These are phyloP conservation scores for Leucophenga montana DNA, from an alignment of 2,888 invertebrate species.

Conservation along the genomic window DNA sequence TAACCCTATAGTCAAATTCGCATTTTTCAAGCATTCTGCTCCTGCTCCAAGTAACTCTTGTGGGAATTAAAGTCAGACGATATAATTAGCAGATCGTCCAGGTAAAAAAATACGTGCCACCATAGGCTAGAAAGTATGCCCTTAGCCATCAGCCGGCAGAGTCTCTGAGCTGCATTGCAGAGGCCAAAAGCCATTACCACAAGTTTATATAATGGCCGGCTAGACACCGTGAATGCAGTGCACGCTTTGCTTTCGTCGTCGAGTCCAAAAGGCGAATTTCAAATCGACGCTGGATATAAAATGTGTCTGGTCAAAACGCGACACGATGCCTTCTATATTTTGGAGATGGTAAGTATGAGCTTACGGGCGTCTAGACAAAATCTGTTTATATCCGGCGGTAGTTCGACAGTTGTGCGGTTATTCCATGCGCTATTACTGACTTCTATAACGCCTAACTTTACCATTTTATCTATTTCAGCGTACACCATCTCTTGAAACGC, in stretches of 20 bases:
- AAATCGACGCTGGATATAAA: constrained; percentile 35
- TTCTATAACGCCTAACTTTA: constrained; percentile 51
- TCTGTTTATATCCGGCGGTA: no score
- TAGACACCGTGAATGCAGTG: constrained; percentile 35
- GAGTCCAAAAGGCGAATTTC: constrained; percentile 23
- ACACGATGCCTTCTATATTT: no score
- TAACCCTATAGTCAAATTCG: no score
- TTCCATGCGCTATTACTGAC: constrained; percentile 48
- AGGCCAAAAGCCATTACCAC: constrained; percentile 19
- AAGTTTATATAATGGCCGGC: constrained; percentile 34
- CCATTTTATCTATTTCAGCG: no score
- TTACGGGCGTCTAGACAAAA: not conserved
- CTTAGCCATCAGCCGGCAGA: constrained; percentile 38
- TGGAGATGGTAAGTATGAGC: no score
- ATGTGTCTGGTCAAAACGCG: constrained; percentile 28
- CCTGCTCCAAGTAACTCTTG: constrained; percentile 15
- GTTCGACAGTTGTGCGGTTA: no score
- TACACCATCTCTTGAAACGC: constrained; percentile 20
- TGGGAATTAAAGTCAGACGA: no score
- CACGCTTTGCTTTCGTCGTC: constrained; percentile 8
- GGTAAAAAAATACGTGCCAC: constrained; percentile 33
- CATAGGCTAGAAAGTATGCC: constrained; percentile 32
- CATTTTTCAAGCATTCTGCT: constrained; percentile 2
- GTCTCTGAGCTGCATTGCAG: not conserved
- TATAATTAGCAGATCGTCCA: constrained; percentile 37